phyloP scores from a whole-genome alignment of 2,797 vertebrate species.

The Apodemus agrarius region DNA sequence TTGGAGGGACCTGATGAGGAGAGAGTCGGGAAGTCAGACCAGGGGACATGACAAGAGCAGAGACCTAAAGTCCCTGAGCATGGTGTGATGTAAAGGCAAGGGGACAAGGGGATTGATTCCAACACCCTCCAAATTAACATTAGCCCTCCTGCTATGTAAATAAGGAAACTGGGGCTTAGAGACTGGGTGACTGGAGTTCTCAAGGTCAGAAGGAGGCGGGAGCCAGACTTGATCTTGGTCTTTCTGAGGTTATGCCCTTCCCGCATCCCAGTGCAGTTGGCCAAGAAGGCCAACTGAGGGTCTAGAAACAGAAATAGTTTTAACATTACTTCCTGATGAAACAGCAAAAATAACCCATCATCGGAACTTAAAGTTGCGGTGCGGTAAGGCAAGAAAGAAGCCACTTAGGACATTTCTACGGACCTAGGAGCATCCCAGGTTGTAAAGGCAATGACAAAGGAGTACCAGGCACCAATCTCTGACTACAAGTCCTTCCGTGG shows the following conservation, averaged over 20 bases:
- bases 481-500: background rate
- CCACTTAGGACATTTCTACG: background rate
- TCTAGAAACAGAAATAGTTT: background rate
- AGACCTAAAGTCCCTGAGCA: background rate
- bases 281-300: background rate
- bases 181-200: background rate
- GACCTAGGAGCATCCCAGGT: background rate
- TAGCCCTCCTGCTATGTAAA: background rate
- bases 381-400: background rate
- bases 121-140: background rate
- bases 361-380: background rate
- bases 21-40: background rate
- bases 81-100: no score
- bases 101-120: background rate
- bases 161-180: background rate
- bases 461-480: background rate
- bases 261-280: background rate
- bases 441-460: background rate
- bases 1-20: background rate
- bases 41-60: background rate
- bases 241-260: background rate
- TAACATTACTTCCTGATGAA: background rate
- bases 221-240: background rate
- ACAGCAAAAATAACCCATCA: background rate
- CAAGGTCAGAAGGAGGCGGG: background rate